phyloP scores from a whole-genome alignment of 2,888 invertebrate genomes.

The Furcula furcula region DNA sequence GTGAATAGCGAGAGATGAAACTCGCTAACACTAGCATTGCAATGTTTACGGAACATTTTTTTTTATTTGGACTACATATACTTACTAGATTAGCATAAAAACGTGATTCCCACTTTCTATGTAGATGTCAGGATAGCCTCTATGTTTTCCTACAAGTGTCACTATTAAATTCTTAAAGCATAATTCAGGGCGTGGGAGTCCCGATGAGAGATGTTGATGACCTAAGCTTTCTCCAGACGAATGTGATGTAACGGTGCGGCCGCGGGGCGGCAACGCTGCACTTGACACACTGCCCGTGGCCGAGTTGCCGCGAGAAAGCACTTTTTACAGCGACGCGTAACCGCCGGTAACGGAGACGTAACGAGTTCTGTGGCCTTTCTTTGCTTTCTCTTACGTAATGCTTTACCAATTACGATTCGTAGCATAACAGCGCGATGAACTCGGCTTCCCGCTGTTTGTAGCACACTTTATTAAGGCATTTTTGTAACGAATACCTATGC shows the following conservation, averaged over 20 bases:
- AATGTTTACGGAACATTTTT: slow-evolving; percentile 41
- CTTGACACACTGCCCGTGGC: slow-evolving; percentile 82
- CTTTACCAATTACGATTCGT: slow-evolving; percentile 67
- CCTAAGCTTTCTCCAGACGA: slow-evolving; percentile 74
- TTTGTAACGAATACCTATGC: not conserved
- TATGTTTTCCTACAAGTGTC: no score
- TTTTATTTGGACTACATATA: no score
- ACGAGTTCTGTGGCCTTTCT: slow-evolving; percentile 72
- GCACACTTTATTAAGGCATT: not conserved
- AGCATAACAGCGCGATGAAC: slow-evolving; percentile 68
- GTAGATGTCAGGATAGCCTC: no score
- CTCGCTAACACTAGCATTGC: slow-evolving; percentile 20
- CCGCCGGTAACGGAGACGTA: slow-evolving; percentile 66
- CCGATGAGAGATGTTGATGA: slow-evolving; percentile 58
- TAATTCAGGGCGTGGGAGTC: not conserved
- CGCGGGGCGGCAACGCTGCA: slow-evolving; percentile 69
- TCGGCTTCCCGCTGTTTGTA: slow-evolving; percentile 31
- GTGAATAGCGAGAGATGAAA: slow-evolving; percentile 44
- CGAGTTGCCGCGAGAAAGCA: slow-evolving; percentile 78
- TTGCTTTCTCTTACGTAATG: slow-evolving; percentile 78
- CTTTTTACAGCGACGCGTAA: slow-evolving; percentile 76
- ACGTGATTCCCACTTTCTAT: no score
- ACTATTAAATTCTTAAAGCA: no score
- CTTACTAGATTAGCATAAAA: no score
- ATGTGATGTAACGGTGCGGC: slow-evolving; percentile 69